Conservation (phyloP, 2,797 vertebrate species). For the Myioborus melanocephalus region DNA sequence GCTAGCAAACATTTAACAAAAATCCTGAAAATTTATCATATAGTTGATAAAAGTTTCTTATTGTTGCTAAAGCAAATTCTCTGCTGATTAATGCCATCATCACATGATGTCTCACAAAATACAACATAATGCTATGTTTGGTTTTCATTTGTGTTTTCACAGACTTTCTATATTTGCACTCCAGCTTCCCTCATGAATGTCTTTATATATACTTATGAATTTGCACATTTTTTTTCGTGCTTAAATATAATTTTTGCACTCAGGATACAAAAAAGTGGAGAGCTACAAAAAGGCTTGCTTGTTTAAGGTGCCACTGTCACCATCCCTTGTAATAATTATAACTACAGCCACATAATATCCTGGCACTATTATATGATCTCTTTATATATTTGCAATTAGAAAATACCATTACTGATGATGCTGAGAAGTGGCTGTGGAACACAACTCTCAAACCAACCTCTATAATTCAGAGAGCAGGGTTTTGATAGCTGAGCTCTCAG, state of each 20-base stretch:
- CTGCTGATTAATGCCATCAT: neutral
- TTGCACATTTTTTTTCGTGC: neutral
- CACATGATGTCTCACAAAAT: neutral
- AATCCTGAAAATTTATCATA: neutral
- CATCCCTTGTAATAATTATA: neutral
- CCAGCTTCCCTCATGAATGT: neutral
- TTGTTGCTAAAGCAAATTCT: neutral
- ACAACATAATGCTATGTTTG: neutral
- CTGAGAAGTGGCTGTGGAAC: neutral
- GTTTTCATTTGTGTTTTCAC: neutral
- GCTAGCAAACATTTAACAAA: neutral
- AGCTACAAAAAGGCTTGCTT: neutral
- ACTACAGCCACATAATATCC: accelerated
- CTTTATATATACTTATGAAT: neutral
- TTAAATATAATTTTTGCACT: neutral
- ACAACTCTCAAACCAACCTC: neutral
- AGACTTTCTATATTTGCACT: neutral
- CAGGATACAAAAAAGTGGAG: neutral
- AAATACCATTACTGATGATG: neutral
- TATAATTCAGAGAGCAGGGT: neutral
- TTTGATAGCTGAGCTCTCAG: neutral
- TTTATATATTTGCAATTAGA: neutral
- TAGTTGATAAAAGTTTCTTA: neutral
- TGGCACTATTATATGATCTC: neutral
- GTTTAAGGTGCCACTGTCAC: neutral